A percentile compares a stretch with the other conserved stretches of the same genome.
phyloP scores from a whole-genome alignment of 2,888 invertebrate species.

The Blera fallax region DNA sequence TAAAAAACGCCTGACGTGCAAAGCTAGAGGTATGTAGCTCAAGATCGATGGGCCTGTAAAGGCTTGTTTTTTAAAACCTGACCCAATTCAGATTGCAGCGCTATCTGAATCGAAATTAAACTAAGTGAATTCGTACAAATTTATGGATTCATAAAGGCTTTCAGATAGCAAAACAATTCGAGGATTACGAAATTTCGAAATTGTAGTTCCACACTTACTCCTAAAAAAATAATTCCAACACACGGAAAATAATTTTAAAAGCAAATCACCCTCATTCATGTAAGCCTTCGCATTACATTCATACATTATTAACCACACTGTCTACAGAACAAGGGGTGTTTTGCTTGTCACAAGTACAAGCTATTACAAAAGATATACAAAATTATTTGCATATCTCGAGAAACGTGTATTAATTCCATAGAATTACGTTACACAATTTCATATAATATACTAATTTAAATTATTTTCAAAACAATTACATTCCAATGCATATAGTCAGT shows the following conservation, averaged over 20 bases:
- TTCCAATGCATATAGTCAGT: conserved; percentile 53
- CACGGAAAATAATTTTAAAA: not conserved
- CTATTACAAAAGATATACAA: not conserved
- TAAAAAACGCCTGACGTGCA: no score
- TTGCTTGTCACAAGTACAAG: not conserved
- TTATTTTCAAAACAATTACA: conserved; percentile 26
- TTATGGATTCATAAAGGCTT: no score
- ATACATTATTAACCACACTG: not conserved
- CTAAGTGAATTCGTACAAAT: no score
- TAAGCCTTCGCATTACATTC: not conserved
- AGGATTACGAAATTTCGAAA: no score
- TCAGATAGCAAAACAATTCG: no score
- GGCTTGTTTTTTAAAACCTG: no score
- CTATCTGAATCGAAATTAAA: no score
- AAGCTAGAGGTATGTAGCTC: no score
- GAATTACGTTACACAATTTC: conserved; percentile 44
- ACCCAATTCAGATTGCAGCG: no score
- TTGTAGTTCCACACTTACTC: no score
- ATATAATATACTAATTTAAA: not conserved
- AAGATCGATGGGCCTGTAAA: no score
- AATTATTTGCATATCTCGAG: conserved; percentile 26
- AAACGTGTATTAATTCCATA: conserved; percentile 36
- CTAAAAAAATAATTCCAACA: no score
- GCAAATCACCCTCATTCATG: not conserved
- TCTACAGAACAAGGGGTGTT: not conserved